These are phyloP conservation scores for Drosophila micromelanica DNA, from an alignment of 1,140 invertebrate genomes.

Conservation along the genomic window DNA sequence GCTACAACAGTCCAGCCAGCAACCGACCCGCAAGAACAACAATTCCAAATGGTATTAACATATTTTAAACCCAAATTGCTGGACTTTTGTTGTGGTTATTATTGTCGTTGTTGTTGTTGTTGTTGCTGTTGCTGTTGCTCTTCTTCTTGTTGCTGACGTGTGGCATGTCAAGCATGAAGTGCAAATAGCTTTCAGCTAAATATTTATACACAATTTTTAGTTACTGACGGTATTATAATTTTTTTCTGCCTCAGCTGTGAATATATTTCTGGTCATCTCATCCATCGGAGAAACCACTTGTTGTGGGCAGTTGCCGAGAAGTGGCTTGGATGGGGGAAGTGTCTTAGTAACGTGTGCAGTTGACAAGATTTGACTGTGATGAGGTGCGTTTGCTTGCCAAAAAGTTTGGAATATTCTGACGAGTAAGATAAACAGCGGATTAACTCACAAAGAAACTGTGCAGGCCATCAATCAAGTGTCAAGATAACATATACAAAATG, in stretches of 20 bases:
- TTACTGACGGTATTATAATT: constrained; percentile 26
- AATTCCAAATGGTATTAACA: constrained; percentile 67
- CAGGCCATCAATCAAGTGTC: constrained; percentile 13
- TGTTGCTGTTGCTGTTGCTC: constrained; percentile 32
- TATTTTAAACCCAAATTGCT: constrained; percentile 76
- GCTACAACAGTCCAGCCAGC: constrained; percentile 9
- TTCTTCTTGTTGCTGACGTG: constrained; percentile 30
- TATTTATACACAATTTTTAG: constrained; percentile 53
- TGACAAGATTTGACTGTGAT: constrained; percentile 20
- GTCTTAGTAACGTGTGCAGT: constrained; percentile 5
- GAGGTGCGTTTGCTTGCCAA: constrained; percentile 4
- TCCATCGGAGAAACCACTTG: constrained; percentile 32
- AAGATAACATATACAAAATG: neutral
- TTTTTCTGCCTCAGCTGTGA: constrained; percentile 4
- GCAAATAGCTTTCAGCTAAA: constrained; percentile 71
- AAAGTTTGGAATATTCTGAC: constrained; percentile 4
- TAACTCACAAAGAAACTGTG: neutral
- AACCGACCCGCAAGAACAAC: constrained; percentile 58
- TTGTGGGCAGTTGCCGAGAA: constrained; percentile 3
- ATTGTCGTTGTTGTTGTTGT: constrained; percentile 51
- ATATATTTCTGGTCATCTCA: constrained; percentile 20
- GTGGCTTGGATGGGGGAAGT: constrained; percentile 1
- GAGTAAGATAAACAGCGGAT: constrained; percentile 7
- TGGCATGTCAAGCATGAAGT: constrained; percentile 71
- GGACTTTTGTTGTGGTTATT: constrained; percentile 51